Evolutionary conservation across 1,140 invertebrate species (phyloP), one percentile per base, ranked within the genome.

Genomic region (Holcopasites calliopsidis): DNA sequence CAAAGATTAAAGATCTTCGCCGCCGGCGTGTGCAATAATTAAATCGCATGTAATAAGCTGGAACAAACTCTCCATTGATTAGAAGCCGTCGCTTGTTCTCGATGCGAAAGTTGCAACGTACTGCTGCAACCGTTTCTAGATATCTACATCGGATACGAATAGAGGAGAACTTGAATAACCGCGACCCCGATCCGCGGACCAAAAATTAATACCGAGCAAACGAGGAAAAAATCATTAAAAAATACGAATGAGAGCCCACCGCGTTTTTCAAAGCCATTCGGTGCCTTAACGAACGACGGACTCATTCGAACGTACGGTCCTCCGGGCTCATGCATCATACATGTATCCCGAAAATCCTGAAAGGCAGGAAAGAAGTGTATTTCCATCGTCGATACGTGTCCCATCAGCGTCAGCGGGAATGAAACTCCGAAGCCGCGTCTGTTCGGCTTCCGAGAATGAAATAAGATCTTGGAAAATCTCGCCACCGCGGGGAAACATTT

Each of bases 1-100:
- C 47, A 64, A 72, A 54, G 47, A 72, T 72, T 54, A 54, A 72
- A n/a, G n/a, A 64, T 26, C 3, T n/a, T 54, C 21, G 49, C 21
- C 26, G 35, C 3, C 26, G n/a, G 47, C 31, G 31, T 23, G 64
- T 28, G 35, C 60, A 52, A 42, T 64, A 62, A 64, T 72, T 72
- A 64, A 72, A 31, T 26, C 18, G 13, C 58, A 23, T 26, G 26
- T 42, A 60, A 72, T 64, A 40, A 60, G 57, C 23, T 5, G 31
- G 1, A 38, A 13, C 26, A 13, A 50, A n/a, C 13, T 52, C 33
- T 40, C 16, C n/a, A 18, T 40, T n/a, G 58, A 28, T 49, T 52
- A 13, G 31, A 11, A 57, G 35, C 44, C 35, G n/a, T 42, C 0
- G 8, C 18, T 21, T n/a, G 11, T 6, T 21, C 10, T n/a, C 3